These are phyloP conservation scores for Xanthorhoe designata DNA, from an alignment of 2,888 invertebrate species.

Conservation along the genomic window DNA sequence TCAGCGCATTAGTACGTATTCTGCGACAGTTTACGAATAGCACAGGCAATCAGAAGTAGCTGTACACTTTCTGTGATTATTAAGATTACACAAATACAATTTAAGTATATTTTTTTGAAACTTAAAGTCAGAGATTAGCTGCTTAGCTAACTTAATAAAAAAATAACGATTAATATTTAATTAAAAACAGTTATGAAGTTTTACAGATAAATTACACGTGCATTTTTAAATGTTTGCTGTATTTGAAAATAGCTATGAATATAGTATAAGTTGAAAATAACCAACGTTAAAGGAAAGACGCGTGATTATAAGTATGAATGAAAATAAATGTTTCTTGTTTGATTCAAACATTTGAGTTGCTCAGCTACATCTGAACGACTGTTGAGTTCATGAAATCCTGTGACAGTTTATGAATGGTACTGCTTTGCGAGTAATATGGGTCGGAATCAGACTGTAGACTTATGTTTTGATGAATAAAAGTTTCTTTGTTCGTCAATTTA, in stretches of 20 bases:
- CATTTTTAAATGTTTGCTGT: too few species aligned
- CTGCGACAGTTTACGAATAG: constrained; percentile 53
- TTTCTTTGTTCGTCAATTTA: constrained; percentile 17
- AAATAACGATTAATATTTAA: too few species aligned
- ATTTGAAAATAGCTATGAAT: too few species aligned
- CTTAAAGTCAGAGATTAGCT: too few species aligned
- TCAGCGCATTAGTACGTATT: constrained; percentile 53
- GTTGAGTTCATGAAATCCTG: constrained; percentile 36
- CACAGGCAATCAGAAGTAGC: constrained; percentile 19
- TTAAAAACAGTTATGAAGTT: too few species aligned
- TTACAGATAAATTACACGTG: too few species aligned
- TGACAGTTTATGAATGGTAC: constrained; percentile 55
- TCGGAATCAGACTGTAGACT: constrained; percentile 37
- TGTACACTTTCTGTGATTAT: constrained; percentile 2
- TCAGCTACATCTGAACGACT: constrained; percentile 18
- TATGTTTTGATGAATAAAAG: constrained; percentile 24
- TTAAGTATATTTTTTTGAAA: too few species aligned
- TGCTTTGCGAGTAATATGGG: constrained; percentile 44
- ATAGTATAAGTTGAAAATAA: too few species aligned
- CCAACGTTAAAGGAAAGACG: too few species aligned
- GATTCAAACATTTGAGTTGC: background rate
- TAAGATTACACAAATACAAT: background rate
- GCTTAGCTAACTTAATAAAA: too few species aligned
- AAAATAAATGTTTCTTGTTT: too few species aligned
- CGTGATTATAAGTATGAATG: too few species aligned